phyloP scores from a whole-genome alignment of 23 tunicate genomes.

The Phallusia fumigata region DNA sequence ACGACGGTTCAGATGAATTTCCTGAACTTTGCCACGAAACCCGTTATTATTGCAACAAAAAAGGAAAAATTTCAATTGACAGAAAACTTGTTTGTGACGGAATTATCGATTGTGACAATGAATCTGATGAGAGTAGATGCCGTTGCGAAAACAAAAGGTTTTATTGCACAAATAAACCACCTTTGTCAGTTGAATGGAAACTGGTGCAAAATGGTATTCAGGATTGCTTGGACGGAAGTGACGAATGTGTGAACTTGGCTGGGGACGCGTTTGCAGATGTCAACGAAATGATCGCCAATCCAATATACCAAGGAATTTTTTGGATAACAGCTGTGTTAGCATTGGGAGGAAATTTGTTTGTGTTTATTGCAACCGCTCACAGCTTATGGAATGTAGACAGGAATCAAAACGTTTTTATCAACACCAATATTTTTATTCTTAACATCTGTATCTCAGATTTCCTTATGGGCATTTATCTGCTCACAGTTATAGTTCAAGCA shows the following conservation, averaged over 20 bases:
- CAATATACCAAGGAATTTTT: slow-evolving; percentile 1
- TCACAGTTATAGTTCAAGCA: slow-evolving; percentile 27
- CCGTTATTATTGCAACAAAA: background rate
- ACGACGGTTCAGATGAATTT: slow-evolving; percentile 1
- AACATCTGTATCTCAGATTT: slow-evolving; percentile 59
- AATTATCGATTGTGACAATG: slow-evolving; percentile 12
- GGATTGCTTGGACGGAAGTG: slow-evolving; percentile 24
- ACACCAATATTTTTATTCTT: slow-evolving; percentile 24
- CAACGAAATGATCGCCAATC: slow-evolving; percentile 14
- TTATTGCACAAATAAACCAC: background rate
- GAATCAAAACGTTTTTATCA: background rate
- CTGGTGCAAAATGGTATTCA: slow-evolving; percentile 9
- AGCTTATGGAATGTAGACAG: background rate
- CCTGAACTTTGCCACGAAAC: too few species aligned
- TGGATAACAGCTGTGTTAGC: slow-evolving; percentile 13
- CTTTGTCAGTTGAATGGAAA: background rate
- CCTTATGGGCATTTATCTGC: slow-evolving; percentile 67
- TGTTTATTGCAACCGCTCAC: background rate
- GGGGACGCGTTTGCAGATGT: background rate
- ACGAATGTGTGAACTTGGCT: background rate
- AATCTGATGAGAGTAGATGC: background rate
- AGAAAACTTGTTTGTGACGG: background rate
- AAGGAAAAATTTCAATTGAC: background rate
- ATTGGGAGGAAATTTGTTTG: slow-evolving; percentile 5
- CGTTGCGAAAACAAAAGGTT: background rate